Evolutionary conservation across 1,140 invertebrate genomes (phyloP).

Genomic region (Heliothis virescens): DNA sequence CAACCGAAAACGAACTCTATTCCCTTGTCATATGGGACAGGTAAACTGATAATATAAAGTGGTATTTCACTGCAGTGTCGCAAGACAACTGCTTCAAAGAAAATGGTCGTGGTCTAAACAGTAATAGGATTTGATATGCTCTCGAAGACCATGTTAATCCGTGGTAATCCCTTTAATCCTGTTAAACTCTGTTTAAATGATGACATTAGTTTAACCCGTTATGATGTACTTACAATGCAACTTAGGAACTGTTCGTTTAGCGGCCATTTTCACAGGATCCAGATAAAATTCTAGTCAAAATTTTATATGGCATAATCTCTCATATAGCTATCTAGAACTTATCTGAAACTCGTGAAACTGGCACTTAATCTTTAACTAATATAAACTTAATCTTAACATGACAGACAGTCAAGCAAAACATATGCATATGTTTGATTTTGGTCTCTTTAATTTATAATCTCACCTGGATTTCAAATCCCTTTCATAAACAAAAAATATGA

Average conservation of each 20-base stretch:
- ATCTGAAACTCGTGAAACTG: no score
- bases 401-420: neutral
- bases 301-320: no score
- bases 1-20: neutral
- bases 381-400: neutral
- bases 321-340: no score
- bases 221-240: no score
- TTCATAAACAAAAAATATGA: neutral
- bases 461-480: no score
- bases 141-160: conserved; percentile 22
- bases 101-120: conserved; percentile 33
- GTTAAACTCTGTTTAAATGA: conserved; percentile 19
- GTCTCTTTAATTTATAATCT: no score
- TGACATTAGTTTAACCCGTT: neutral
- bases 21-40: neutral
- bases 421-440: neutral
- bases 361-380: no score
- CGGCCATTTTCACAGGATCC: no score
- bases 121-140: conserved; percentile 41
- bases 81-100: neutral
- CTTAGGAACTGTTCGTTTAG: no score
- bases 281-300: no score
- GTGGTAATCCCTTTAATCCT: conserved; percentile 30
- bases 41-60: neutral
- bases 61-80: neutral